Percentiles rank a stretch among this genome's conserved stretches.
These are phyloP conservation scores for Phyto melanocephala DNA, from an alignment of 2,888 invertebrate species.

Conservation along the genomic window DNA sequence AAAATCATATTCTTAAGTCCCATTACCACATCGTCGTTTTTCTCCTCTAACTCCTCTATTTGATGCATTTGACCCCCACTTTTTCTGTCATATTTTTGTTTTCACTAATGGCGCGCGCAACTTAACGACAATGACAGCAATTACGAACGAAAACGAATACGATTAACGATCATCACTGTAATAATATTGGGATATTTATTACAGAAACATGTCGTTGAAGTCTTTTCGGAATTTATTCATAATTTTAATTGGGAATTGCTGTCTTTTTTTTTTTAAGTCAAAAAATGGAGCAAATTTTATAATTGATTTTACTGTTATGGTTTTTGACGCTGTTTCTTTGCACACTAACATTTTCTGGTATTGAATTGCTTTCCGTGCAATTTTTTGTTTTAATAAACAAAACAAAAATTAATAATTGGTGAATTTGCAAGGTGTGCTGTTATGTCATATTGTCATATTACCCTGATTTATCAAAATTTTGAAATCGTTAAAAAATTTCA, in stretches of 20 bases:
- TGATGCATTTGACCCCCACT: background rate
- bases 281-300: background rate
- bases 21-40: background rate
- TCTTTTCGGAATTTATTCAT: constrained; percentile 3
- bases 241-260: background rate
- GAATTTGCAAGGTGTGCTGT: too few relatives aligned
- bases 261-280: background rate
- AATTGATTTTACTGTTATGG: background rate
- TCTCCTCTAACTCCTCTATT: background rate
- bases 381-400: too few relatives aligned
- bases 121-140: constrained; percentile 25
- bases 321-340: background rate
- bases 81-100: constrained; percentile 26
- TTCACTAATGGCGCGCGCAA: constrained; percentile 38
- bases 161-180: background rate
- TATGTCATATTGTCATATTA: too few relatives aligned
- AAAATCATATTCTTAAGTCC: constrained; percentile 10
- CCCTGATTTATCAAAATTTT: too few relatives aligned
- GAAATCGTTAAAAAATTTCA: too few relatives aligned
- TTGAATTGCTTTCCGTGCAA: background rate
- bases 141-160: background rate
- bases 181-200: background rate
- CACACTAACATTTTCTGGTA: background rate
- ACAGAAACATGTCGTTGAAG: background rate
- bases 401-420: too few relatives aligned